Conservation (phyloP, 2,888 invertebrate genomes). For the Aromia moschata region DNA sequence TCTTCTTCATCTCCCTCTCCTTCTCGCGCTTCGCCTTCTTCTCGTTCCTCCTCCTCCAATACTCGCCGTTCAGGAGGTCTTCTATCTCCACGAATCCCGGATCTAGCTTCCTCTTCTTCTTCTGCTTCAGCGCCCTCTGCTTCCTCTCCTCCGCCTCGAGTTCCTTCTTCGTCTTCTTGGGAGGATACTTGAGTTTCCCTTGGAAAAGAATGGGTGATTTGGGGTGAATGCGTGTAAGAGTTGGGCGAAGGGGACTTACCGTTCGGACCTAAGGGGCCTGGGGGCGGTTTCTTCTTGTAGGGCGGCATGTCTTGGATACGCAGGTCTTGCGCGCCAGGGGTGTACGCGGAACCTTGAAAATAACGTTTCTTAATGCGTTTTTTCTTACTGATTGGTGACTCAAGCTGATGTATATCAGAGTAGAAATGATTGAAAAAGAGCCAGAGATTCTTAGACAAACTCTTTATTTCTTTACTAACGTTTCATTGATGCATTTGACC, state of each 20-base stretch:
- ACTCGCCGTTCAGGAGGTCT: constrained; percentile 70
- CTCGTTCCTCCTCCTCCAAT: constrained; percentile 58
- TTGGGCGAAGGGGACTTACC: constrained; percentile 46
- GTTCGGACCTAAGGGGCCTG: constrained; percentile 53
- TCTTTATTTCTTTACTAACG: no score
- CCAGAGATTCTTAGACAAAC: no score
- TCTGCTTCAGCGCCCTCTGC: constrained; percentile 38
- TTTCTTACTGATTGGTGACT: no score
- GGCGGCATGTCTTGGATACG: constrained; percentile 65
- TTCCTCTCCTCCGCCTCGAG: constrained; percentile 61
- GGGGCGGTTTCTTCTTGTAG: constrained; percentile 48
- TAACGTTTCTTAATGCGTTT: no score
- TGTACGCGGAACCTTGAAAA: constrained; percentile 63
- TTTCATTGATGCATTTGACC: no score
- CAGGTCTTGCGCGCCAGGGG: constrained; percentile 66
- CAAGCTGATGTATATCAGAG: no score
- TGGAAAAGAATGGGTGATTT: neutral
- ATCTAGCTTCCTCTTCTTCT: constrained; percentile 55
- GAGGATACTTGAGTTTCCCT: constrained; percentile 70
- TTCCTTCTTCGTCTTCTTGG: constrained; percentile 61
- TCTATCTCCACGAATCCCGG: constrained; percentile 66
- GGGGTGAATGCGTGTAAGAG: constrained; percentile 15
- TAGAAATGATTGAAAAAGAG: no score
- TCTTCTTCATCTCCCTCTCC: constrained; percentile 53
- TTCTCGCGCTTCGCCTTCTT: constrained; percentile 44